Base-by-base conservation (phyloP, 1,140 invertebrate genomes). In the Drosophila hydei region DNA sequence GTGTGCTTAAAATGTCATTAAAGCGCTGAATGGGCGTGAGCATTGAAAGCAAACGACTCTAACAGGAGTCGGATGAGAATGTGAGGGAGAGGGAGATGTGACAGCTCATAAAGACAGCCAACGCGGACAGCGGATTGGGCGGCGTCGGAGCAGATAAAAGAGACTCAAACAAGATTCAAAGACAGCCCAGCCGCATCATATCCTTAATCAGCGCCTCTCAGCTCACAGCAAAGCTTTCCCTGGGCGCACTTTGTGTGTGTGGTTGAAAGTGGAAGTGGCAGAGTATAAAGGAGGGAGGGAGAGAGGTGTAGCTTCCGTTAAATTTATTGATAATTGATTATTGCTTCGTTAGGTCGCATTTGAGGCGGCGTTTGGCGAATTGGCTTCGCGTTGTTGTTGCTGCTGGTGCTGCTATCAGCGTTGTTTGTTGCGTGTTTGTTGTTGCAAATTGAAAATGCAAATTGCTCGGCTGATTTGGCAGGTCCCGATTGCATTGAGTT, bases 311-410 rank as follows among this genome's bases (percentile, higher is more conserved):
- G 48, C 61, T 65, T 67, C 30, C 45, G 51, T 68, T 54, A 81
- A 89, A 89, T 89, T 89, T 89, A 89, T 89, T 90, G 77, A 90
- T 89, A 89, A 89, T 89, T 89, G 85, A 90, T 89, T 89, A 89
- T 89, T 89, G 85, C 87, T 89, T 87, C 83, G 83, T 87, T 87
- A 87, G 83, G 68, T 74, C 70, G 75, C 75, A 73, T 73, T 83
- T 83, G 27, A 48, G 64, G 40, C 71, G 52, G 60, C 43, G 48
- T 56, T 78, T 77, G 21, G 47, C 43, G 55, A 40, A 68, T 52
- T 54, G 72, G 36, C 42, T 23, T 45, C 25, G 7, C 27, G 45
- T 30, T 40, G 59, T 12, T 51, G 33, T 21, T 43, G 23, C 19
- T 45, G 30, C 38, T 56, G 16, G 9, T 59, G 33, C 3, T 52